Evolutionary conservation across 2,797 vertebrate species (phyloP).

Genomic region (Apogon hyalosoma): DNA sequence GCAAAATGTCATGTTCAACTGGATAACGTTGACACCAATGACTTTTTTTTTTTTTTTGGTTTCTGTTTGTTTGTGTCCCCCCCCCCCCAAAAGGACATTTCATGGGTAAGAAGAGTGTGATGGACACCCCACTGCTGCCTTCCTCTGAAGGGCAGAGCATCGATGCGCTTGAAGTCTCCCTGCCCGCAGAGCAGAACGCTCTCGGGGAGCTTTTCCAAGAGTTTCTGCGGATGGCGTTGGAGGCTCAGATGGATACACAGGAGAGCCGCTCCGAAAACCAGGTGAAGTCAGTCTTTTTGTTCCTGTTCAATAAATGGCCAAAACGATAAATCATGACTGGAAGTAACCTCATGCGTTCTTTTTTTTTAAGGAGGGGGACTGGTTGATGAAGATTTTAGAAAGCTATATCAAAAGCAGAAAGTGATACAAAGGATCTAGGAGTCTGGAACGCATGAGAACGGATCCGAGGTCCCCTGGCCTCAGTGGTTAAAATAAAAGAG

Average conservation of each 20-base stretch:
- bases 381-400: constrained; percentile 84
- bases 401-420: constrained; percentile 81
- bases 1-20: neutral
- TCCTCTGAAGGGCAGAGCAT: constrained; percentile 55
- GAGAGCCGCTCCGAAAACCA: constrained; percentile 67
- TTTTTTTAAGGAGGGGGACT: constrained; percentile 80
- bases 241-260: constrained; percentile 79
- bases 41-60: neutral
- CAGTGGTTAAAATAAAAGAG: constrained; percentile 41
- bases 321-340: neutral
- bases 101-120: constrained; percentile 94
- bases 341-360: neutral
- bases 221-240: constrained; percentile 84
- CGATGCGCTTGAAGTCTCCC: constrained; percentile 56
- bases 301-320: neutral
- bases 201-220: constrained; percentile 82
- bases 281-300: constrained; percentile 71
- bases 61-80: too few species aligned
- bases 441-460: constrained; percentile 29
- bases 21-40: neutral
- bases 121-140: constrained; percentile 75
- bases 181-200: constrained; percentile 72
- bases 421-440: constrained; percentile 56
- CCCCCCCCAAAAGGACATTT: constrained; percentile 90
- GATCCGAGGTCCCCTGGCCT: constrained; percentile 39